Evolutionary conservation across 2,113 vertebrate genomes (phyloP).

Genomic region (Riparia riparia): DNA sequence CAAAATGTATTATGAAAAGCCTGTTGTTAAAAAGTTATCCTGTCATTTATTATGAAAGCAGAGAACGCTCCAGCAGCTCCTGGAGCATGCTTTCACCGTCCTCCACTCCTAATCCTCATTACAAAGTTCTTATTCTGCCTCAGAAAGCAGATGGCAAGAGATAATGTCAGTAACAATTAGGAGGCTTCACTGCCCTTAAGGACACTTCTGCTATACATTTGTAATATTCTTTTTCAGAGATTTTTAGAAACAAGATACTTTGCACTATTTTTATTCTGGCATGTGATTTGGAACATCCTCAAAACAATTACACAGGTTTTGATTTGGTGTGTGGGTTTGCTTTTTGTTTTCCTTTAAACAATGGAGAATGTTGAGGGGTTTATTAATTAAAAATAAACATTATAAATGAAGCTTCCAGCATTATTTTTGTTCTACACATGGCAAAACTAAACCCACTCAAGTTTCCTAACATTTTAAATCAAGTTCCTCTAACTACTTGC

Average conservation of each 20-base stretch:
- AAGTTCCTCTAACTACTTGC: neutral
- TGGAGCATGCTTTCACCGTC: conserved; percentile 64
- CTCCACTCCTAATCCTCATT: conserved; percentile 75
- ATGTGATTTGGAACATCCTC: neutral
- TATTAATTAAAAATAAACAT: neutral
- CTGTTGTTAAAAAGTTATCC: neutral
- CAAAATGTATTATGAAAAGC: neutral
- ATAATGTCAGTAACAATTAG: conserved; percentile 86
- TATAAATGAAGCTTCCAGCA: neutral
- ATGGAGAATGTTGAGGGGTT: neutral
- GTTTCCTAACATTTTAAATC: conserved; percentile 2
- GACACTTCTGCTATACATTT: neutral
- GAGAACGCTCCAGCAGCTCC: conserved; percentile 78
- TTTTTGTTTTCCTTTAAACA: neutral
- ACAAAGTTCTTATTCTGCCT: conserved; percentile 79
- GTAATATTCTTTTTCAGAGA: neutral
- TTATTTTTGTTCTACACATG: neutral
- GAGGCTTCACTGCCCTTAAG: conserved; percentile 64
- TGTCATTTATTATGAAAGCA: neutral
- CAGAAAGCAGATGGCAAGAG: conserved; percentile 84
- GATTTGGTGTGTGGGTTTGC: neutral
- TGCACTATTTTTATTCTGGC: neutral
- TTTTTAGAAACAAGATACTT: neutral
- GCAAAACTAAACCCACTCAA: neutral
- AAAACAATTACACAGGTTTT: neutral